A percentile compares a stretch with the other conserved stretches of the same genome.
Conservation (phyloP, 2,797 vertebrate species). For the Muraenolepis orangiensis region DNA sequence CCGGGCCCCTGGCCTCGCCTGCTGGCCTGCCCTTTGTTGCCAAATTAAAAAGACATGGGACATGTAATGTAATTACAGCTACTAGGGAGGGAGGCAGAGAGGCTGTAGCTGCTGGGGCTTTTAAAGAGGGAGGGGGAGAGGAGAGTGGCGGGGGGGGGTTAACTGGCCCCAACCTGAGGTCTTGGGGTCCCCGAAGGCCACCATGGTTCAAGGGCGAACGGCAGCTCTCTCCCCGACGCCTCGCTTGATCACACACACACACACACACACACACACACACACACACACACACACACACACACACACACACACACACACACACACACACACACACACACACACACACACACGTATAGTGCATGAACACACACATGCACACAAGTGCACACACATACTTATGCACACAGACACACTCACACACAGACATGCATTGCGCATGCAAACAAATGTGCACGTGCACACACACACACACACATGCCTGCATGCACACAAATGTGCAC, state of each 20-base stretch:
- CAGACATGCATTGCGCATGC: slow-evolving; percentile 10
- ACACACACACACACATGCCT: slow-evolving; percentile 32
- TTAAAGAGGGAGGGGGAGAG: slow-evolving; percentile 20
- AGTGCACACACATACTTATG: slow-evolving; percentile 28
- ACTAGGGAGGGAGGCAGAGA: slow-evolving; percentile 46
- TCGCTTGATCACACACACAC: slow-evolving; percentile 29
- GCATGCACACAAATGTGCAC: slow-evolving; percentile 18
- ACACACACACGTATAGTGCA: slow-evolving; percentile 24
- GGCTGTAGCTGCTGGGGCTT: not conserved
- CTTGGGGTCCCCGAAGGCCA: slow-evolving; percentile 66
- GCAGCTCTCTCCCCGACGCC: slow-evolving; percentile 43
- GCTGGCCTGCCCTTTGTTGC: slow-evolving; percentile 65
- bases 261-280: slow-evolving; percentile 31
- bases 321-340: slow-evolving; percentile 28
- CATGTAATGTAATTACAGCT: slow-evolving; percentile 76
- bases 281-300: slow-evolving; percentile 25
- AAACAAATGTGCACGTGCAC: slow-evolving; percentile 29
- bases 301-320: slow-evolving; percentile 36
- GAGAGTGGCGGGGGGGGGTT: slow-evolving; percentile 42
- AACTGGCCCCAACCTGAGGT: slow-evolving; percentile 40
- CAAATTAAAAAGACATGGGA: slow-evolving; percentile 77
- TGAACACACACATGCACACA: slow-evolving; percentile 18
- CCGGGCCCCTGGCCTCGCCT: slow-evolving; percentile 40
- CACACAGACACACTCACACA: slow-evolving; percentile 31
- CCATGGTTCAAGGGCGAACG: slow-evolving; percentile 67